Evolutionary conservation across 2,797 vertebrate species (phyloP).

Genomic region (Chelmon rostratus): DNA sequence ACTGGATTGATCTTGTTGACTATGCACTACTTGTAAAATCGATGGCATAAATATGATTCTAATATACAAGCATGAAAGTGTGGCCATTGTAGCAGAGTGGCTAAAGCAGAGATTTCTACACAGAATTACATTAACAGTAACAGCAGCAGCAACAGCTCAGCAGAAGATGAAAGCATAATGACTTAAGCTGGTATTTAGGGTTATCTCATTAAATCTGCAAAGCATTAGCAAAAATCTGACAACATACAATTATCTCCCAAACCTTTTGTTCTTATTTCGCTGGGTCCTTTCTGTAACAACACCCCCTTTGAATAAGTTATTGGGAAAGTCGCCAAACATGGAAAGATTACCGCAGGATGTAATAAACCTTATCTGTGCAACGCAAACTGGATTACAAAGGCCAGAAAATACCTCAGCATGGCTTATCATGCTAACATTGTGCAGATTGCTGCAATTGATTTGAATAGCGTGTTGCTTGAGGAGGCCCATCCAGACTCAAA

Average conservation of each 20-base stretch:
- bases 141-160: constrained; percentile 15
- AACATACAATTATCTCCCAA: constrained; percentile 23
- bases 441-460: constrained; percentile 81
- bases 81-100: not conserved
- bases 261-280: constrained; percentile 33
- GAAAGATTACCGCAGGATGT: constrained; percentile 75
- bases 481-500: constrained; percentile 72
- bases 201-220: constrained; percentile 51
- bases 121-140: constrained; percentile 11
- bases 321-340: constrained; percentile 64
- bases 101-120: constrained; percentile 2
- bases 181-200: constrained; percentile 42
- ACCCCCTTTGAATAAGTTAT: constrained; percentile 47
- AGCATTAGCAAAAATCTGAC: constrained; percentile 48
- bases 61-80: constrained; percentile 4
- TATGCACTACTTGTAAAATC: constrained; percentile 48
- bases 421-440: constrained; percentile 80
- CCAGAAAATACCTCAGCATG: constrained; percentile 73
- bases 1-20: constrained; percentile 50
- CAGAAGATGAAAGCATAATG: constrained; percentile 40
- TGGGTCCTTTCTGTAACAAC: constrained; percentile 20
- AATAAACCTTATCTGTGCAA: constrained; percentile 81
- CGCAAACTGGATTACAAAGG: constrained; percentile 83
- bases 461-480: constrained; percentile 79
- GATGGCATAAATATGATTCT: constrained; percentile 49